phyloP scores from a whole-genome alignment of 2,888 invertebrate species.

The Metalampra italica region DNA sequence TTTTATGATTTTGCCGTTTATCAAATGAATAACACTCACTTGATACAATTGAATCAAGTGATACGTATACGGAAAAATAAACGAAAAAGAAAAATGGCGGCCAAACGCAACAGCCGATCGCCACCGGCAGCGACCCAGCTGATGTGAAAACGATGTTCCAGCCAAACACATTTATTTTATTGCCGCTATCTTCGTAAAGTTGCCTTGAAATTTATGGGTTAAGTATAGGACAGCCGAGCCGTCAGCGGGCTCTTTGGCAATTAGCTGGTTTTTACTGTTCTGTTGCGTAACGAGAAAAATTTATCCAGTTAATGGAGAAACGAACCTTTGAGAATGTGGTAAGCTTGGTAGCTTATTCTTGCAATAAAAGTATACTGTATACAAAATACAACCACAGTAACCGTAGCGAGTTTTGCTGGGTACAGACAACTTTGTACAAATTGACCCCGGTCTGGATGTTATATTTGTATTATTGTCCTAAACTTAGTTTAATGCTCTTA shows the following conservation, averaged over 20 bases:
- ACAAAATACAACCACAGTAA: too few relatives aligned
- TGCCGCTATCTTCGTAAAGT: conserved; percentile 31
- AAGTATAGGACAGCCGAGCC: conserved; percentile 15
- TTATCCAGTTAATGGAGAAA: not conserved
- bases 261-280: conserved; percentile 10
- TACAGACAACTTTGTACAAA: too few relatives aligned
- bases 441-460: too few relatives aligned
- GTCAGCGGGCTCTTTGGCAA: conserved; percentile 7
- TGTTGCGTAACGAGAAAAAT: not conserved
- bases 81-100: not conserved
- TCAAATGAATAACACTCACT: not conserved
- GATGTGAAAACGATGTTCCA: conserved; percentile 49
- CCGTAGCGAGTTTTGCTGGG: too few relatives aligned
- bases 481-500: too few relatives aligned
- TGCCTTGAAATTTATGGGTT: conserved; percentile 14
- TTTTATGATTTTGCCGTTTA: not conserved
- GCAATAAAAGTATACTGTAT: too few relatives aligned
- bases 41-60: not conserved
- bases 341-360: too few relatives aligned
- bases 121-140: conserved; percentile 13
- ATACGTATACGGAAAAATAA: too few relatives aligned
- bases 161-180: conserved; percentile 43
- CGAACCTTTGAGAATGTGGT: not conserved
- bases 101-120: not conserved
- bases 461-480: too few relatives aligned